A percentile compares a stretch with the other conserved stretches of the same genome.
phyloP scores from a whole-genome alignment of 2,888 invertebrate genomes.

The Caenorhabditis wallacei region DNA sequence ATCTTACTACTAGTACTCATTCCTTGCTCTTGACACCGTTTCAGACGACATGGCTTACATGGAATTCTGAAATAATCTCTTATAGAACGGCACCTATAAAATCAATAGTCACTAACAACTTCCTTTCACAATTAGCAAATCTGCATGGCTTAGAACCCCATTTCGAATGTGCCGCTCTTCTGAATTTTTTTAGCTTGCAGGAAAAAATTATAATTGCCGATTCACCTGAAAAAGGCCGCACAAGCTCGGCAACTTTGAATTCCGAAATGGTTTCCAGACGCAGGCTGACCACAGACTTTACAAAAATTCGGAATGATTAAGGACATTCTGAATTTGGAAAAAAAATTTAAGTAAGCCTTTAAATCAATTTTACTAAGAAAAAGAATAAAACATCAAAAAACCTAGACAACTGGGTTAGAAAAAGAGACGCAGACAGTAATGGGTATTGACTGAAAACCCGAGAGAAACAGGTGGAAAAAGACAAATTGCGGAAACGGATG shows the following conservation, averaged over 20 bases:
- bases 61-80: slow-evolving; percentile 7
- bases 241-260: slow-evolving; percentile 62
- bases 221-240: slow-evolving; percentile 64
- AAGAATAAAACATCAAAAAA: neutral
- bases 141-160: neutral
- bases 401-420: no score
- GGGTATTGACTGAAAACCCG: slow-evolving; percentile 7
- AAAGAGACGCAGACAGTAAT: slow-evolving; percentile 4
- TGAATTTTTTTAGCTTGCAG: slow-evolving; percentile 3
- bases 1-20: slow-evolving; percentile 36
- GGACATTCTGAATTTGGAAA: neutral
- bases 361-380: no score
- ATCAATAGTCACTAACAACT: neutral
- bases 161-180: slow-evolving; percentile 5
- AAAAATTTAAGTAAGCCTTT: no score
- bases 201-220: neutral
- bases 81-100: no score
- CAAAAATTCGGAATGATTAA: no score
- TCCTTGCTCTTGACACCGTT: slow-evolving; percentile 21
- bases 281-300: slow-evolving; percentile 49
- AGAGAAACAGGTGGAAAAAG: neutral
- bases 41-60: slow-evolving; percentile 31
- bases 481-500: neutral
- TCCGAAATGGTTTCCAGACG: slow-evolving; percentile 62
- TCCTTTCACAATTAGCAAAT: neutral